Evolutionary conservation across 2,888 invertebrate species (phyloP).

Genomic region (Nymphalis urticae): DNA sequence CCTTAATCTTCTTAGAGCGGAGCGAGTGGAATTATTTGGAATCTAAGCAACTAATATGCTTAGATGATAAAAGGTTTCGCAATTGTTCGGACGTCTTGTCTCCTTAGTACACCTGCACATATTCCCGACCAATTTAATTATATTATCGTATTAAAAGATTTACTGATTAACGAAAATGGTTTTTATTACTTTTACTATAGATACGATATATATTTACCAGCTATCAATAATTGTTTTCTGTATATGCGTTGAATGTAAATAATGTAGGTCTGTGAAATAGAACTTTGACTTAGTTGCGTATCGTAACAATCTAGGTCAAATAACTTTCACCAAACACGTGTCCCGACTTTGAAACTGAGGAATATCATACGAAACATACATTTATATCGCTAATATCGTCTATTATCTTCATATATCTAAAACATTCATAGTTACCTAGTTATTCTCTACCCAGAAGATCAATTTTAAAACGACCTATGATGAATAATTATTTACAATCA

Average conservation of each 20-base stretch:
- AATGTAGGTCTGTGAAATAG: slow-evolving; percentile 17
- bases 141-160: slow-evolving; percentile 4
- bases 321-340: slow-evolving; percentile 56
- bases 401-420: slow-evolving; percentile 70
- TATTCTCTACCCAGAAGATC: slow-evolving; percentile 56
- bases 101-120: slow-evolving; percentile 35
- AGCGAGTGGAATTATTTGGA: slow-evolving; percentile 74
- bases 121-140: slow-evolving; percentile 4
- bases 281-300: slow-evolving; percentile 36
- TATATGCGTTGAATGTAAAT: slow-evolving; percentile 26
- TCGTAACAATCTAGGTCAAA: slow-evolving; percentile 43
- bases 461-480: slow-evolving; percentile 48
- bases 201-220: background rate
- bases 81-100: slow-evolving; percentile 49
- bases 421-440: slow-evolving; percentile 75
- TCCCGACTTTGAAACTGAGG: slow-evolving; percentile 53
- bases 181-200: background rate
- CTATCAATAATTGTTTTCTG: background rate
- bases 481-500: slow-evolving; percentile 22
- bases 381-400: slow-evolving; percentile 48
- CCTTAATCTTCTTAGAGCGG: slow-evolving; percentile 78
- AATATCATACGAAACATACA: slow-evolving; percentile 41
- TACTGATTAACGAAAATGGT: background rate
- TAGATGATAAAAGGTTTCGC: slow-evolving; percentile 74
- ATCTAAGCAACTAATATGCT: slow-evolving; percentile 74